These are phyloP conservation scores for Cephus rjabovi DNA, from an alignment of 2,888 invertebrate genomes.

Conservation along the genomic window DNA sequence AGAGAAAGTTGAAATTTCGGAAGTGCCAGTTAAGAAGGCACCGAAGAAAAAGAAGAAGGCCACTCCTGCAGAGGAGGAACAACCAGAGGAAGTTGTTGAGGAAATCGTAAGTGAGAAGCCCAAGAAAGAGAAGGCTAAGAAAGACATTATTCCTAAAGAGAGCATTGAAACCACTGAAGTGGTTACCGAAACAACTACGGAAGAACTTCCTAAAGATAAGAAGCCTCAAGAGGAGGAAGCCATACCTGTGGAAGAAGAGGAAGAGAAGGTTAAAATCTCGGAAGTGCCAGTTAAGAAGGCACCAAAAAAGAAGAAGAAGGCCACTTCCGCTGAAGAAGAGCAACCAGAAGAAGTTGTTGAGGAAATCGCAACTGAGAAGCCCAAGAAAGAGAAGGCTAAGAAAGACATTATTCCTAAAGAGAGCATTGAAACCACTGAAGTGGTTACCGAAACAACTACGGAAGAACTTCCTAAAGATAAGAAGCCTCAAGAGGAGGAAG, in stretches of 20 bases:
- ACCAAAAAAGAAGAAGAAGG: constrained; percentile 37
- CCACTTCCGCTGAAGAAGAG: constrained; percentile 40
- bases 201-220: constrained; percentile 27
- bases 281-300: constrained; percentile 36
- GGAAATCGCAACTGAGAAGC: no score
- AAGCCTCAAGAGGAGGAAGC: constrained; percentile 25
- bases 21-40: constrained; percentile 63
- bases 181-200: constrained; percentile 30
- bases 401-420: no score
- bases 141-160: constrained; percentile 34
- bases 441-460: no score
- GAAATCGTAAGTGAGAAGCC: constrained; percentile 40
- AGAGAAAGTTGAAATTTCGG: constrained; percentile 50
- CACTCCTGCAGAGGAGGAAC: constrained; percentile 44
- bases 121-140: constrained; percentile 37
- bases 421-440: no score
- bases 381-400: no score
- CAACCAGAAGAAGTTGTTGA: constrained; percentile 42
- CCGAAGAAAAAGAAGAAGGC: constrained; percentile 46
- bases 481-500: no score
- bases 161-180: constrained; percentile 43
- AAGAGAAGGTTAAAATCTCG: constrained; percentile 26
- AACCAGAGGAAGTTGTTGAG: constrained; percentile 40
- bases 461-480: not conserved
- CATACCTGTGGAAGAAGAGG: constrained; percentile 30